A percentile compares a stretch with the other conserved stretches of the same genome.
phyloP scores from a whole-genome alignment of 53 echinoderm and acorn worm species.

The Paracentrotus lividus region DNA sequence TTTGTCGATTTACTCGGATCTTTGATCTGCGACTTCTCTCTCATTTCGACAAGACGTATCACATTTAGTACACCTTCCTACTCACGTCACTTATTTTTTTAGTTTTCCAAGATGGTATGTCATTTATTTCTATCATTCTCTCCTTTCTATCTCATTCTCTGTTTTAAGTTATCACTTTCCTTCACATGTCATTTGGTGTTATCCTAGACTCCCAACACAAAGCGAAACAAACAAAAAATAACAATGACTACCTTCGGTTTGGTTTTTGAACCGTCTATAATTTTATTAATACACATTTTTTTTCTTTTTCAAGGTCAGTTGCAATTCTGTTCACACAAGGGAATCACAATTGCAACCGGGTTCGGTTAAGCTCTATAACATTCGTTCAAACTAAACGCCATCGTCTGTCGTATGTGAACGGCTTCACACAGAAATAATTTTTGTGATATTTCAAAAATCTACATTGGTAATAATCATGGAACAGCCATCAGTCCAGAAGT shows the following conservation, averaged over 20 bases:
- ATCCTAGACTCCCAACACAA: background rate
- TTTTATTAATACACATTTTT: constrained; percentile 50
- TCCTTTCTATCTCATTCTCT: background rate
- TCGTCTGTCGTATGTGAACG: constrained; percentile 32
- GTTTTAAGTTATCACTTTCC: background rate
- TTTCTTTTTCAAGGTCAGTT: constrained; percentile 51
- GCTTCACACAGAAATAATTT: constrained; percentile 10
- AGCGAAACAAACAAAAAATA: background rate
- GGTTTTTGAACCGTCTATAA: constrained; percentile 50
- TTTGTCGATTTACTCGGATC: too few species aligned
- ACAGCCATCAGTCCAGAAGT: background rate
- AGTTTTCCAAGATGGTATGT: too few species aligned
- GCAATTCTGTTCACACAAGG: constrained; percentile 57
- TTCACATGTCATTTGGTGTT: background rate
- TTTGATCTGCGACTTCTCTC: too few species aligned
- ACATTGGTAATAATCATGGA: background rate
- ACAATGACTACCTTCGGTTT: background rate
- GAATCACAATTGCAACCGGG: constrained; percentile 57
- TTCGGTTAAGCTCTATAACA: constrained; percentile 27
- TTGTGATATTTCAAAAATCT: constrained; percentile 28
- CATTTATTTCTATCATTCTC: background rate
- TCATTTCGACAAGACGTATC: too few species aligned
- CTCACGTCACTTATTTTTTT: too few species aligned
- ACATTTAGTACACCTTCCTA: too few species aligned
- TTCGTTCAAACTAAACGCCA: constrained; percentile 48